Evolutionary conservation across 2,797 vertebrate genomes (phyloP), one percentile per base, ranked within the genome.

Genomic region (Bufotes viridis): DNA sequence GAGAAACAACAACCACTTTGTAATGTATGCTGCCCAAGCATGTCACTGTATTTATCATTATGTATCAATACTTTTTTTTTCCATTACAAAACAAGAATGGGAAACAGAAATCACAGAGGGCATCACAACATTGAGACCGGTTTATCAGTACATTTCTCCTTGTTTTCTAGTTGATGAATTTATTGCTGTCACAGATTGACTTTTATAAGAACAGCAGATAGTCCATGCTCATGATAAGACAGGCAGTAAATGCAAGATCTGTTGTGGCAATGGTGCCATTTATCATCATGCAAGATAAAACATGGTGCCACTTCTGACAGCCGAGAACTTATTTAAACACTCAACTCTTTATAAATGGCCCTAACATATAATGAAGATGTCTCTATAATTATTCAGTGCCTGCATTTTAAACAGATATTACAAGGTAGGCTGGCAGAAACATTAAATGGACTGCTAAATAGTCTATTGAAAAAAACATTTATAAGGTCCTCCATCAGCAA

Each of bases 251-350:
- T 87, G 84, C 80, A 70, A 61, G 63, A 86, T 86, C 34, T 61
- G 61, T 79, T 78, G 79, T 82, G 63, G 29, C 2, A 72, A 82
- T 83, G 69, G n/a, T 83, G 55, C 63, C 72, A 89, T 89, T 82
- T 57, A 89, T 89, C 84, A 89, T 76, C 29, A 61, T 72, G 63
- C 53, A 70, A 84, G 87, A 86, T 89, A 89, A 89, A 75, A 70
- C 10, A 82, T 42, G 10, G 63, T 70, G 57, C 80, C 24, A 2
- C 18, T 15, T 34, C 24, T 79, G 88, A 87, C 88, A 89, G 74
- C 49, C 72, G 15, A 61, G 55, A 63, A 76, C 81, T 60, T 53
- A 72, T 78, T 78, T 82, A 76, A 29, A 78, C 55, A 78, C 53
- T 26, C 61, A 86, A 86, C 84, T 60, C 84, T 57, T 86, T 86